These are phyloP conservation scores for Eupithecia subumbrata DNA, from an alignment of 2,888 invertebrate genomes.

Conservation along the genomic window DNA sequence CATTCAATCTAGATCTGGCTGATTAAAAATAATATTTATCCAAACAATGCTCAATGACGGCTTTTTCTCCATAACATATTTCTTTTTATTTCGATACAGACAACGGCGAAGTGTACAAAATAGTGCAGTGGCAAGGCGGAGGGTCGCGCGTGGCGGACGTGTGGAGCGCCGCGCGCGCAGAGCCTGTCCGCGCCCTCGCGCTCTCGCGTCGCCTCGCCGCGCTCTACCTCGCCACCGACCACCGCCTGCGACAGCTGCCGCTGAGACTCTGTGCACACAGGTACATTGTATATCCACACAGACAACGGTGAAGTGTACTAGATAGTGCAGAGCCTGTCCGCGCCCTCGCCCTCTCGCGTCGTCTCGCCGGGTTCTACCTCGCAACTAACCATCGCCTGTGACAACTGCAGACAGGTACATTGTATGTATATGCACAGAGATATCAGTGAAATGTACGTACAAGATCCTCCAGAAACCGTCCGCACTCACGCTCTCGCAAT, in stretches of 20 bases:
- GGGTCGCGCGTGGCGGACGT: constrained; percentile 84
- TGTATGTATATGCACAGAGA: too few species aligned
- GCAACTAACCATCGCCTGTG: background rate
- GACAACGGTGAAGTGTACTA: background rate
- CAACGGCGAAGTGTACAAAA: constrained; percentile 85
- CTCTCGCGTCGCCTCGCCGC: constrained; percentile 82
- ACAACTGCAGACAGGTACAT: constrained; percentile 61
- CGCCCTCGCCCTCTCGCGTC: background rate
- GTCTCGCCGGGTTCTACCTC: background rate
- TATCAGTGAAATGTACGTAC: background rate
- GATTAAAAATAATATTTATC: background rate
- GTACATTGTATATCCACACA: constrained; percentile 49
- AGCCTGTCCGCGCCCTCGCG: constrained; percentile 84
- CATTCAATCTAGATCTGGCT: background rate
- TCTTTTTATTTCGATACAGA: constrained; percentile 57
- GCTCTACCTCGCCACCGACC: constrained; percentile 85
- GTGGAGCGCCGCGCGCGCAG: constrained; percentile 83
- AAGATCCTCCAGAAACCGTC: background rate
- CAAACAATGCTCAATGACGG: background rate
- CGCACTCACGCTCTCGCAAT: background rate
- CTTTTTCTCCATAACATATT: background rate
- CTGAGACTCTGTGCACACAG: constrained; percentile 78
- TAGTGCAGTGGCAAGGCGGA: constrained; percentile 86
- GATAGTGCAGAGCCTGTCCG: background rate
- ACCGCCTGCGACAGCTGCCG: constrained; percentile 82